Conservation (phyloP, 2,888 invertebrate genomes). For the Lypha dubia region DNA sequence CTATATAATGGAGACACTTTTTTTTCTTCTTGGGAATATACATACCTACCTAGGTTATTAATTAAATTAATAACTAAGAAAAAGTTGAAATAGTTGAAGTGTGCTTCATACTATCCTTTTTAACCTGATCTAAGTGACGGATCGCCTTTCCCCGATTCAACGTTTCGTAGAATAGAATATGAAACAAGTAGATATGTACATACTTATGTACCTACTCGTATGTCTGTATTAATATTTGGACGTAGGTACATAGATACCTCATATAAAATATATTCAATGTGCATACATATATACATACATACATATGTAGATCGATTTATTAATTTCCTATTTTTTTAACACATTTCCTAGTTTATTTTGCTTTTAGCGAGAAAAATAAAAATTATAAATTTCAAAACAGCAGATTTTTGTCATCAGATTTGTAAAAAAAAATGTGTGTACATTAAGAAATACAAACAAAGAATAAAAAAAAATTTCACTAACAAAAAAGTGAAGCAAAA, state of each 20-base stretch:
- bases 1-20: too few relatives aligned
- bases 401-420: slow-evolving; percentile 44
- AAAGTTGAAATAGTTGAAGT: too few relatives aligned
- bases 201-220: not conserved
- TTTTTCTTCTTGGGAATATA: too few relatives aligned
- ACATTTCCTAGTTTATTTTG: slow-evolving; percentile 23
- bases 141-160: too few relatives aligned
- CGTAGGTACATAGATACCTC: too few relatives aligned
- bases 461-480: not conserved
- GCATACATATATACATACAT: slow-evolving; percentile 15
- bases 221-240: not conserved
- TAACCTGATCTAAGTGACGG: too few relatives aligned
- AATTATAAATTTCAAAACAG: not conserved
- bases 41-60: too few relatives aligned
- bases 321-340: slow-evolving; percentile 16
- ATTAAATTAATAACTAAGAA: too few relatives aligned
- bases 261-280: not conserved
- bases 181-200: not conserved
- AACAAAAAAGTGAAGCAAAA: not conserved
- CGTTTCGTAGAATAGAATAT: too few relatives aligned
- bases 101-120: too few relatives aligned
- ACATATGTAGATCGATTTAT: too few relatives aligned
- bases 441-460: slow-evolving; percentile 2
- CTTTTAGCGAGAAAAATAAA: slow-evolving; percentile 11
- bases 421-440: not conserved